Conservation (phyloP, 1,140 invertebrate genomes). For the Andricus grossulariae region DNA sequence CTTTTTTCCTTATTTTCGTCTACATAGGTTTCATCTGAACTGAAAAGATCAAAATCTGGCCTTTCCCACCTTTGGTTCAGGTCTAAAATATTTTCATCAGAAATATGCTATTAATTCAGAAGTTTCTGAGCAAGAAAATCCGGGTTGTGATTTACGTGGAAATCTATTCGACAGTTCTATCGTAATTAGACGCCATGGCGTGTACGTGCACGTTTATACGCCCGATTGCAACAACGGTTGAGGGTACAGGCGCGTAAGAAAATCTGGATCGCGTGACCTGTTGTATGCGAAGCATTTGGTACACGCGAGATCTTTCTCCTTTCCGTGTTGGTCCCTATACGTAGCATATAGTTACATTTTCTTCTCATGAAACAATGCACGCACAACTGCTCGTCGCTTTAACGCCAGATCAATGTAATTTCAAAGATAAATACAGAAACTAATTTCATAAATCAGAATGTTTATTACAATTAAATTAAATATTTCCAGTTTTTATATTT, state of each 20-base stretch:
- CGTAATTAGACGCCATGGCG: not conserved
- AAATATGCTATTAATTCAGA: not conserved
- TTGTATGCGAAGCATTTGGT: not conserved
- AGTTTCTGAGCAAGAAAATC: not conserved
- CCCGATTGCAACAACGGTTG: not conserved
- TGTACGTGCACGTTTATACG: not conserved
- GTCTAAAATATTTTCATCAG: not conserved
- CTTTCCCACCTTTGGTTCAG: too few relatives aligned
- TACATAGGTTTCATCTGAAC: too few relatives aligned
- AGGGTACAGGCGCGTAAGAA: slow-evolving; percentile 4
- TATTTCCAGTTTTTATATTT: too few relatives aligned
- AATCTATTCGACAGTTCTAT: slow-evolving; percentile 15
- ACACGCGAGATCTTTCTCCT: slow-evolving; percentile 15
- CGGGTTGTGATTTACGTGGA: not conserved
- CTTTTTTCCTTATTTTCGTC: too few relatives aligned
- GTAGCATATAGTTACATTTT: not conserved
- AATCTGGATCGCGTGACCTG: slow-evolving; percentile 18
- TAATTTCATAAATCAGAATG: too few relatives aligned
- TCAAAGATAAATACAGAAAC: not conserved
- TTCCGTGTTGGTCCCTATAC: not conserved
- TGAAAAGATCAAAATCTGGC: too few relatives aligned
- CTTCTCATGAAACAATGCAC: not conserved
- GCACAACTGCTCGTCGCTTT: not conserved
- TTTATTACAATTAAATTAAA: too few relatives aligned
- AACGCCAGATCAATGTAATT: not conserved